A percentile compares a stretch with the other conserved stretches of the same genome.
Conservation (phyloP, 2,888 invertebrate species). For the Erebia aethiops region DNA sequence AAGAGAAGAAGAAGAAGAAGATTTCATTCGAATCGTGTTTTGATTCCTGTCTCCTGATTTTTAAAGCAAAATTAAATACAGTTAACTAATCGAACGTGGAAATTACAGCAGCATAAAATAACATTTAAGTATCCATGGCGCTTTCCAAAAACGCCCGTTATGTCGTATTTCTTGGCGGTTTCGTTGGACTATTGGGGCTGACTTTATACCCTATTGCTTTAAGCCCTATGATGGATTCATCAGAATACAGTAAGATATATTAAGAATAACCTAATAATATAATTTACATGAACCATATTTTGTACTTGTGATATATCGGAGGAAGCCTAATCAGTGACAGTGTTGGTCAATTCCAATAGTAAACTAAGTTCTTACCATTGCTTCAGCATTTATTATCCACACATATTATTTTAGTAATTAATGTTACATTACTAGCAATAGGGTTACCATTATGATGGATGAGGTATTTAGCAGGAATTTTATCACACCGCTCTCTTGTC, state of each 20-base stretch:
- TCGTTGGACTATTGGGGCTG: slow-evolving; percentile 80
- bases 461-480: no score
- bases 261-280: neutral
- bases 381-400: neutral
- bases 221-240: slow-evolving; percentile 84
- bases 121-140: slow-evolving; percentile 40
- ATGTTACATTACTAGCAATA: no score
- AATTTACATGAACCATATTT: no score
- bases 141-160: slow-evolving; percentile 77
- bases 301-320: neutral
- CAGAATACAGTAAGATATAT: slow-evolving; percentile 82
- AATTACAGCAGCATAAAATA: neutral
- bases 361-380: neutral
- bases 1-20: no score
- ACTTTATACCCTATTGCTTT: slow-evolving; percentile 84
- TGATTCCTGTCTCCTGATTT: no score
- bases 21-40: no score
- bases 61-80: neutral
- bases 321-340: neutral
- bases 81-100: neutral
- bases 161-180: slow-evolving; percentile 74
- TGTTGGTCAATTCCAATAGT: neutral
- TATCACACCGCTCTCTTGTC: no score
- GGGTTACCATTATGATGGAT: no score
- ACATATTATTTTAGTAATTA: neutral